Evolutionary conservation across 2,888 invertebrate species (phyloP).

Genomic region (Brachyptera putata): DNA sequence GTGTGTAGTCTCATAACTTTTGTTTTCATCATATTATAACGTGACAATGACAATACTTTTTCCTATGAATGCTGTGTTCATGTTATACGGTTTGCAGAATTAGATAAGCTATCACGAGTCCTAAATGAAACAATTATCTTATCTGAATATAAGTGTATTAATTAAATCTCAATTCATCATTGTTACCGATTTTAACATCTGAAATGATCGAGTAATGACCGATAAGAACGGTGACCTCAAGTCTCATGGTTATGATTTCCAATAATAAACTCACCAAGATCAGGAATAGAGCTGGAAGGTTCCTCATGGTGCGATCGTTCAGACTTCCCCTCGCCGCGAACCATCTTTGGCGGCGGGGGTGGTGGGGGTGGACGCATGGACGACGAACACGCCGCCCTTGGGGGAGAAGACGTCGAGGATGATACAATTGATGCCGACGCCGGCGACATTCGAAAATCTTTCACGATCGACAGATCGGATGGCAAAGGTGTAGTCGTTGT

Average conservation of each 20-base stretch:
- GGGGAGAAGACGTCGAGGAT: slow-evolving; percentile 29
- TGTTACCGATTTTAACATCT: too few species aligned
- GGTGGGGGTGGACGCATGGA: slow-evolving; percentile 32
- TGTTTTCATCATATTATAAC: too few species aligned
- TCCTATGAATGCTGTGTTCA: too few species aligned
- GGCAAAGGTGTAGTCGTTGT: slow-evolving; percentile 29
- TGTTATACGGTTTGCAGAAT: too few species aligned
- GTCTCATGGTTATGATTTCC: too few species aligned
- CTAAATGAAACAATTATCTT: too few species aligned
- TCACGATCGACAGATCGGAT: slow-evolving; percentile 48
- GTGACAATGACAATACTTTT: too few species aligned
- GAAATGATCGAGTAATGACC: slow-evolving; percentile 21
- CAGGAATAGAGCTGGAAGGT: slow-evolving; percentile 82
- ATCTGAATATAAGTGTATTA: too few species aligned
- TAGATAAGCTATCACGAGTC: too few species aligned
- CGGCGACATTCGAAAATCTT: slow-evolving; percentile 51
- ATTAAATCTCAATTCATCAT: too few species aligned
- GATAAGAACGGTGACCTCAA: slow-evolving; percentile 12
- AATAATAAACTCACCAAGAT: slow-evolving; percentile 72
- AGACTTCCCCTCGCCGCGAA: slow-evolving; percentile 32
- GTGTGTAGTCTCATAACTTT: too few species aligned
- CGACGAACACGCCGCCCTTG: slow-evolving; percentile 22
- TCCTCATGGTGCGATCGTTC: slow-evolving; percentile 53
- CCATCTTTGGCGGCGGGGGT: slow-evolving; percentile 25
- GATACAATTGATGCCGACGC: slow-evolving; percentile 41